phyloP scores from a whole-genome alignment of 2,888 invertebrate genomes.

The Lasioglossum malachurum region DNA sequence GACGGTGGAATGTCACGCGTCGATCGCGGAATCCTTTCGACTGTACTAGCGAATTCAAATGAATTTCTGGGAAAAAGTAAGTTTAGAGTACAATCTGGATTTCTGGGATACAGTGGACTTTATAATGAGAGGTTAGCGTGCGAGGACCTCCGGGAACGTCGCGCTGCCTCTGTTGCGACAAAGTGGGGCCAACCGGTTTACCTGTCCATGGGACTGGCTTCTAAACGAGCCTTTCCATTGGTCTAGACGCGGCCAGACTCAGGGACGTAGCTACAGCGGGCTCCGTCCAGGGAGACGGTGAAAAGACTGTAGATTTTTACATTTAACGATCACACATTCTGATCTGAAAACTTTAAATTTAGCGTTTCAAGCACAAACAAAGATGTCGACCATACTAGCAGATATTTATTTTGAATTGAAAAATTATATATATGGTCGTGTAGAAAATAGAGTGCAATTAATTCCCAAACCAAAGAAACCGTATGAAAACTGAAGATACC shows the following conservation, averaged over 20 bases:
- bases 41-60: neutral
- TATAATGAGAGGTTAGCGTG: neutral
- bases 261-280: slow-evolving; percentile 26
- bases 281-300: no score
- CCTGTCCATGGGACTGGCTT: slow-evolving; percentile 32
- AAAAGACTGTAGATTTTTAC: no score
- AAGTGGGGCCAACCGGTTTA: slow-evolving; percentile 70
- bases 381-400: no score
- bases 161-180: slow-evolving; percentile 45
- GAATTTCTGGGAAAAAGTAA: neutral
- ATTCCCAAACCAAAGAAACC: no score
- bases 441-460: neutral
- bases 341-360: no score
- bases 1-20: neutral
- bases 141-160: slow-evolving; percentile 48
- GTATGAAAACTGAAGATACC: no score
- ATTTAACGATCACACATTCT: no score
- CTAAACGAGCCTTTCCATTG: slow-evolving; percentile 57
- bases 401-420: no score
- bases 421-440: no score
- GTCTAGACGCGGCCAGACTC: slow-evolving; percentile 21
- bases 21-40: slow-evolving; percentile 16
- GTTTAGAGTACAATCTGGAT: neutral
- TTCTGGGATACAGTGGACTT: neutral
- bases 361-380: no score